phyloP scores from a whole-genome alignment of 2,113 vertebrate species.

The Rhea pennata region DNA sequence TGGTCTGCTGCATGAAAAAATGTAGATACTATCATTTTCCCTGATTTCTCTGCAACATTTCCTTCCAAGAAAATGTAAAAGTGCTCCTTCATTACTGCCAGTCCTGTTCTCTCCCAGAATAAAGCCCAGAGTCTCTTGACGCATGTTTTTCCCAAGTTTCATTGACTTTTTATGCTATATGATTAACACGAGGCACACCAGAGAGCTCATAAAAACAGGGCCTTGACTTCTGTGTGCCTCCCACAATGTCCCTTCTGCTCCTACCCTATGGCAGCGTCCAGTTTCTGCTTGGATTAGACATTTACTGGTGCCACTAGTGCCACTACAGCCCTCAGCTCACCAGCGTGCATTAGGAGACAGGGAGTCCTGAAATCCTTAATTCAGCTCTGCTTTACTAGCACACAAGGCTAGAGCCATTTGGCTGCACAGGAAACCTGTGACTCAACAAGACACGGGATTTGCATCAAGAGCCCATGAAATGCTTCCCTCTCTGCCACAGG shows the following conservation, averaged over 20 bases:
- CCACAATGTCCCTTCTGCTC: neutral
- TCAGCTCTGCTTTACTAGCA: neutral
- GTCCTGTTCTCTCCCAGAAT: neutral
- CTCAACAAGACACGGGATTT: slow-evolving; percentile 3
- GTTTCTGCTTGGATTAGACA: neutral
- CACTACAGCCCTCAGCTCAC: neutral
- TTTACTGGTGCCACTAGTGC: neutral
- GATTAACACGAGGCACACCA: neutral
- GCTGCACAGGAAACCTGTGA: neutral
- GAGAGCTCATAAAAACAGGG: neutral
- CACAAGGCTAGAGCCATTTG: neutral
- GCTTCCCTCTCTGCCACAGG: neutral
- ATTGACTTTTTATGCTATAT: neutral
- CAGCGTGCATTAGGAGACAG: neutral
- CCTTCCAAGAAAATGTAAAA: neutral
- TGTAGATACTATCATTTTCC: neutral
- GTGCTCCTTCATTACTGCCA: neutral
- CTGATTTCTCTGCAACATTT: neutral
- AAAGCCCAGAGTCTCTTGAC: neutral
- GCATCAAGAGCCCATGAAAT: neutral
- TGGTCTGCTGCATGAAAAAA: neutral
- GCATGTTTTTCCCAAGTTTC: neutral
- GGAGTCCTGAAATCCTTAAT: neutral
- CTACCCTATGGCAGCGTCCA: neutral
- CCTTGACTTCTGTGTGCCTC: neutral